Base-by-base conservation (phyloP, 2,113 vertebrate genomes). In the Tupaia chinensis region DNA sequence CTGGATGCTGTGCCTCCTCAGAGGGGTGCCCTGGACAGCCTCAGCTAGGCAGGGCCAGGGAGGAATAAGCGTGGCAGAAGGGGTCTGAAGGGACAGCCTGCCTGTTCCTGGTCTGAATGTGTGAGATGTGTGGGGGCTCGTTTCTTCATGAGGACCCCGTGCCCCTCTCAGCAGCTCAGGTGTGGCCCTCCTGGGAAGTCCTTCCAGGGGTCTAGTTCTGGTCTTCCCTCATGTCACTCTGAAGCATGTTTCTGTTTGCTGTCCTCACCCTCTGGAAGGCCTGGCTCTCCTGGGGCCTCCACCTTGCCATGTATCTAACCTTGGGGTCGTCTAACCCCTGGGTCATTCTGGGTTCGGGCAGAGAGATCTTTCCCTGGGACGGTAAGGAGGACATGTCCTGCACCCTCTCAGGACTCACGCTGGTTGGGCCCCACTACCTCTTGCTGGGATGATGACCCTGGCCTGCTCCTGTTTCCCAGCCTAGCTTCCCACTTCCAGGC, bases 161-260 rank as follows among this genome's bases (percentile, higher is more conserved):
- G 65, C 65, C 29, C 87, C 78, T 81, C 61, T 87, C 86, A 65
- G 93, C 70, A 32, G 68, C 56, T 85, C 86, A 73, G 8, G 29
- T n/a, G 56, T 9, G 7, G 44, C 87, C 77, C 63, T 91, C 80
- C 56, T 87, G 61, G 34, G 76, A 95, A 95, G 81, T 97, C 66
- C 65, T 95, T 95, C 76, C 44, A 44, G 60, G 2, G 6, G 69
- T 94, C 89, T 96, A 87, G 70, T 87, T 29, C 16, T n/a, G 61
- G 53, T 44, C 81, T 60, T 78, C 79, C 92, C 19, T 79, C 44
- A 7, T 23, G 76, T 69, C 44, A 34, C 9, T 69, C 32, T 76
- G 84, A 81, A 91, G 34, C 22, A 12, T 56, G 66, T 87, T 86
- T 70, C 29, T 27, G 4, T 32, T n/a, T 73, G 79, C 69, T 68